Evolutionary conservation across 1,140 invertebrate genomes (phyloP).

Genomic region (Trichoplusia ni): DNA sequence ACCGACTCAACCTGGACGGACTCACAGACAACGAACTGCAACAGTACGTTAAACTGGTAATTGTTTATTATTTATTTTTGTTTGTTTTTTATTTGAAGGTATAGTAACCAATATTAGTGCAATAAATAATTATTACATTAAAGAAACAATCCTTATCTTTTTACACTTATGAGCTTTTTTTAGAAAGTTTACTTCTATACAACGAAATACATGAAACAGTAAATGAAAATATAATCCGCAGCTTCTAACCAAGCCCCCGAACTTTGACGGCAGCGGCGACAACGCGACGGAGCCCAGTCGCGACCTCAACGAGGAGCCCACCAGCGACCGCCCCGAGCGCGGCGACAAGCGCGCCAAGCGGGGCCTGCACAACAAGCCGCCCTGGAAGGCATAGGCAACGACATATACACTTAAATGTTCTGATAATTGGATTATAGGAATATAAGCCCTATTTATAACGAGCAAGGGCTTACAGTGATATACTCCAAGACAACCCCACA

Average conservation of each 20-base stretch:
- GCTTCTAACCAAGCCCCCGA: constrained; percentile 64
- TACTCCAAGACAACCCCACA: too few species aligned
- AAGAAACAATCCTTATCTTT: too few species aligned
- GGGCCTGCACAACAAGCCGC: constrained; percentile 51
- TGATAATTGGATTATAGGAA: too few species aligned
- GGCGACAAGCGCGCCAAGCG: not conserved
- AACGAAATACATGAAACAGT: too few species aligned
- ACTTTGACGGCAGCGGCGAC: constrained; percentile 43
- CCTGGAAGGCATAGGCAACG: constrained; percentile 58
- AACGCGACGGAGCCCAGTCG: not conserved
- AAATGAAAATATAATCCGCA: too few species aligned
- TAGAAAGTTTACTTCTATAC: too few species aligned
- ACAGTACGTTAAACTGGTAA: constrained; percentile 72
- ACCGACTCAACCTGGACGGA: constrained; percentile 40
- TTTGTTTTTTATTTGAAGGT: not conserved
- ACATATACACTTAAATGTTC: too few species aligned
- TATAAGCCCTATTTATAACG: too few species aligned
- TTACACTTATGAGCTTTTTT: too few species aligned
- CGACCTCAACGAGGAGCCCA: constrained; percentile 41
- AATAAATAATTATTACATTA: not conserved
- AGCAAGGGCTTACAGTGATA: too few species aligned
- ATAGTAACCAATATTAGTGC: not conserved
- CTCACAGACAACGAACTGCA: constrained; percentile 68
- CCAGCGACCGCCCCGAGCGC: constrained; percentile 41
- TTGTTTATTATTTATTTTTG: not conserved